Percentiles rank a stretch among this genome's conserved stretches.
Conservation (phyloP, 2,888 invertebrate species). For the Aspidiotus rigidus region DNA sequence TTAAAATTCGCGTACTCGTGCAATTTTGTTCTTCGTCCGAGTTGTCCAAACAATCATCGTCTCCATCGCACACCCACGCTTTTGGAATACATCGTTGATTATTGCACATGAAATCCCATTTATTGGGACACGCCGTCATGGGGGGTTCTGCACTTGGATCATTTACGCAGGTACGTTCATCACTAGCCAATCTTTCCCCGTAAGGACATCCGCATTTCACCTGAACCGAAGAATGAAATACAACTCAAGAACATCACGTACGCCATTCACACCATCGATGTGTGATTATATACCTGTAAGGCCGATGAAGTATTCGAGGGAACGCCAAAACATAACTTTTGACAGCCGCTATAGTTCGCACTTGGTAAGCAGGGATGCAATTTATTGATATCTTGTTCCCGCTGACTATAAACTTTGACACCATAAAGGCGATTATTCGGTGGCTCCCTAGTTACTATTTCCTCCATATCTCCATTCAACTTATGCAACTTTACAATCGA, state of each 20-base stretch:
- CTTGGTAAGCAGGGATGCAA: constrained; percentile 66
- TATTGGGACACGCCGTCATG: constrained; percentile 76
- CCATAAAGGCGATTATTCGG: constrained; percentile 85
- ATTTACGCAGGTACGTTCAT: constrained; percentile 59
- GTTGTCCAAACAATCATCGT: constrained; percentile 90
- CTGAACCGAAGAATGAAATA: constrained; percentile 27
- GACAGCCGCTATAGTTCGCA: constrained; percentile 76
- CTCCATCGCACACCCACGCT: constrained; percentile 92
- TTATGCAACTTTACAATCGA: constrained; percentile 87
- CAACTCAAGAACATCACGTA: too few species aligned
- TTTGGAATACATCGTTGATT: constrained; percentile 84
- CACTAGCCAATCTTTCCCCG: constrained; percentile 64
- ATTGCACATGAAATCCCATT: constrained; percentile 88
- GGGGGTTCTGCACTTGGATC: constrained; percentile 82
- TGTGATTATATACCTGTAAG: constrained; percentile 11
- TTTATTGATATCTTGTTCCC: constrained; percentile 57
- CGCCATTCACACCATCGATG: neutral
- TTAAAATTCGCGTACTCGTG: constrained; percentile 54
- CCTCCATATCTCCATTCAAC: constrained; percentile 75
- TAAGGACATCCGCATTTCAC: constrained; percentile 80
- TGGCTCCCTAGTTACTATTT: constrained; percentile 76
- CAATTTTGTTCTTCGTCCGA: constrained; percentile 93
- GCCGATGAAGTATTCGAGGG: constrained; percentile 50
- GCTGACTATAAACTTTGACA: constrained; percentile 75
- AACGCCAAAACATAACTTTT: constrained; percentile 89